Base-by-base conservation (phyloP, 35 echinoderm and acorn worm species). In the Apostichopus californicus region DNA sequence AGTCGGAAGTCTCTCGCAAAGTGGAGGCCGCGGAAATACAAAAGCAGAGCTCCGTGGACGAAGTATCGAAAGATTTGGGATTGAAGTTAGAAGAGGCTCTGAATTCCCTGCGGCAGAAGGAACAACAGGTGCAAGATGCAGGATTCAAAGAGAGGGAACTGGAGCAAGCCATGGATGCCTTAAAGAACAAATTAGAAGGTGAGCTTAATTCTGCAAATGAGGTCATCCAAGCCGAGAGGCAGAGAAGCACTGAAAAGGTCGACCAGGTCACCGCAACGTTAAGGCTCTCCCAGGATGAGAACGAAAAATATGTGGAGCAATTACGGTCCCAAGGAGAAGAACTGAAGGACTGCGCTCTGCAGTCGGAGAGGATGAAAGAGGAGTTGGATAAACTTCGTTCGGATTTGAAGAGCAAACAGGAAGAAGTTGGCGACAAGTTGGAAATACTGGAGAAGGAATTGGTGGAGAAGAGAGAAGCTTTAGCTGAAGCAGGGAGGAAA, bases 41-140 rank as follows among this genome's bases (percentile, higher is more conserved):
- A 56, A 96, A 96, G 65, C 93, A 98, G 91, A 96, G 95, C 56
- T 96, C 97, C 46, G 93, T 96, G 7, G 87, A 96, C 80, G 97
- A 98, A 59, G 91, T 98, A 9, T 87, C 95, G 22, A 87, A 55
- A 64, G 95, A 98, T 10, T 82, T 98, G 68, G 93, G 95, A 55
- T 79, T 87, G 53, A 98, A 96, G 59, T 78, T 98, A 1, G 56
- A 77, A 13, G 97, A 94, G 63, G 97, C 97, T 10, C 88, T 96
- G 60, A 81, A 96, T 58, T 83, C 92, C 2, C 80, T 98, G 23
- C 83, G 87, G 7, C 18, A 78, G 5, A 89, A 93, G 66, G 97
- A 98, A 81, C 96, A 95, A 73, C 93, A 88, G n/a, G 54, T 96
- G 25, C 97, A 98, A 77, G 95, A 92, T 28, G 57, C 95, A 6